Conservation (phyloP, 2,113 vertebrate species). For the Laterallus jamaicensis region DNA sequence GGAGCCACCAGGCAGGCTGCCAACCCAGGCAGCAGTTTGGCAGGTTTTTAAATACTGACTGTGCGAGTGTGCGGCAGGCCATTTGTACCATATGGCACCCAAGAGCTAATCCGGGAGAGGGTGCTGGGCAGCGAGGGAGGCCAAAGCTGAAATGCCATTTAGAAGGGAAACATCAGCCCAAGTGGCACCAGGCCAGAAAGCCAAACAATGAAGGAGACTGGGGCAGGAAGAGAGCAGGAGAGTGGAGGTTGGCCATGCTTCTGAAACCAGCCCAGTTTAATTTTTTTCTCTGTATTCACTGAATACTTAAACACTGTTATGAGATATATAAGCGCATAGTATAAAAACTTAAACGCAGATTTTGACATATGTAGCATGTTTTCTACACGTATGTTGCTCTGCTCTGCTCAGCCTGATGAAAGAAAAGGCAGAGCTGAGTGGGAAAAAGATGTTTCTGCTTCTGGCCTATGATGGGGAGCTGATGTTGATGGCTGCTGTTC, state of each 20-base stretch:
- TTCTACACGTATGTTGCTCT: neutral
- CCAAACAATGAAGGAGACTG: slow-evolving; percentile 36
- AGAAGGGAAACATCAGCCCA: slow-evolving; percentile 57
- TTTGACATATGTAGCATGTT: neutral
- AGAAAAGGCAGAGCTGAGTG: neutral
- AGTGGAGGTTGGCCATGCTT: neutral
- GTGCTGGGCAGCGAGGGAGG: slow-evolving; percentile 55
- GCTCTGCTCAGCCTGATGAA: neutral
- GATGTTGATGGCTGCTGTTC: neutral
- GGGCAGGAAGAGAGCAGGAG: neutral
- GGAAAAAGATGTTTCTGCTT: neutral
- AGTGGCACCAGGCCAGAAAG: slow-evolving; percentile 61
- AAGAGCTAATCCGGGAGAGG: slow-evolving; percentile 74
- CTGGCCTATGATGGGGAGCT: neutral
- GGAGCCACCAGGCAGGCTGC: slow-evolving; percentile 68
- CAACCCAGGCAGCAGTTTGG: slow-evolving; percentile 70
- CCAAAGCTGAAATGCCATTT: slow-evolving; percentile 76
- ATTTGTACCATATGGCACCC: slow-evolving; percentile 78
- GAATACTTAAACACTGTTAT: neutral
- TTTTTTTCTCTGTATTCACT: neutral
- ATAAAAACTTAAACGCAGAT: neutral
- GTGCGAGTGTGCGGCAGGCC: slow-evolving; percentile 45
- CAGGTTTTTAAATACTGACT: slow-evolving; percentile 61
- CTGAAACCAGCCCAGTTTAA: neutral
- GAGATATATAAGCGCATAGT: neutral